Evolutionary conservation across 2,888 invertebrate genomes (phyloP).

Genomic region (Vanessa cardui): DNA sequence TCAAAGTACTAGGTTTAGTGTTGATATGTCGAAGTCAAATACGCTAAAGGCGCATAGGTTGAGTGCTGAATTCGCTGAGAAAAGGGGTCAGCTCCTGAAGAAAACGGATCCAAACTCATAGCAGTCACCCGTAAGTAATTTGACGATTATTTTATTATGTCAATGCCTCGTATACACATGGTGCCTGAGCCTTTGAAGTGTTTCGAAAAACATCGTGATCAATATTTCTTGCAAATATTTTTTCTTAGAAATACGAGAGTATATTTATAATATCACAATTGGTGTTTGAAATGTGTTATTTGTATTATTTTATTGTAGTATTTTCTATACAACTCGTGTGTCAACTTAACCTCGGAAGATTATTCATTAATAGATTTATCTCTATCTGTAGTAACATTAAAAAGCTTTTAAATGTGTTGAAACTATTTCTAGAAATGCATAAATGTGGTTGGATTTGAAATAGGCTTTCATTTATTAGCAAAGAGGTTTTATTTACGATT

Average conservation of each 20-base stretch:
- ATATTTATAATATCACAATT: too few species aligned
- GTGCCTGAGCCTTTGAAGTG: conserved; percentile 1
- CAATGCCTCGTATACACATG: background rate
- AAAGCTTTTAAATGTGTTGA: too few species aligned
- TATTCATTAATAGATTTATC: too few species aligned
- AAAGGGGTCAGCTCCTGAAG: conserved; percentile 69
- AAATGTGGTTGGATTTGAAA: too few species aligned
- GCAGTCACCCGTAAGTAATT: conserved; percentile 77
- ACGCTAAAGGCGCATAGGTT: conserved; percentile 78
- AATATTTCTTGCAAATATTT: background rate
- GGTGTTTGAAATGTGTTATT: too few species aligned
- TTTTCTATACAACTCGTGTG: too few species aligned
- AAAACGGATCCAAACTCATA: conserved; percentile 76
- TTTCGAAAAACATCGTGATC: background rate
- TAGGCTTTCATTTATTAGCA: too few species aligned
- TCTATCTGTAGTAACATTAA: too few species aligned
- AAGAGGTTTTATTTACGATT: too few species aligned
- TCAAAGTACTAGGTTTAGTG: conserved; percentile 45
- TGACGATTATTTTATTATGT: conserved; percentile 11
- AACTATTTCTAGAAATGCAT: too few species aligned
- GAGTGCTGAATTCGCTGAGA: conserved; percentile 78
- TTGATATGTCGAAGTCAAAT: conserved; percentile 76
- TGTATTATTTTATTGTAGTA: too few species aligned
- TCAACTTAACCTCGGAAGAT: too few species aligned
- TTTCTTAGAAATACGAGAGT: background rate